Evolutionary conservation across 2,888 invertebrate genomes (phyloP), one percentile per base, ranked within the genome.

Genomic region (Alsophila aescularia): DNA sequence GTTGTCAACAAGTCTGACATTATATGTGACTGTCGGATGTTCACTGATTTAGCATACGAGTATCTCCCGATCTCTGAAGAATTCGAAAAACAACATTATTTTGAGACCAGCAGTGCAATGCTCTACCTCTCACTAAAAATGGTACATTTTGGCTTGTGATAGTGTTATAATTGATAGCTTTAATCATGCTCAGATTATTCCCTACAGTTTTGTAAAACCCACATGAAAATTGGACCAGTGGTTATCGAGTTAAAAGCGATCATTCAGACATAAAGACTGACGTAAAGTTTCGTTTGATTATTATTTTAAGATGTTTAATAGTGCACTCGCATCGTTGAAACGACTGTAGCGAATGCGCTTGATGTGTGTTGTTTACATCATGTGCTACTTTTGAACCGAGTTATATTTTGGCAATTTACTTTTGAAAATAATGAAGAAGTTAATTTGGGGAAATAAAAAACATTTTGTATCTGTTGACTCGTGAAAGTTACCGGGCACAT

Each of bases 1-100:
- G 58, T 60, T 47, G 58, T 57, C 51, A 57, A 31, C 41, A 16
- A 37, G 6, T 14, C 35, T 49, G 60, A 52, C 51, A 42, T 35
- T 45, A 24, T 49, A 36, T 53, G 53, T 36, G 52, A 29, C 40
- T 37, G 37, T 42, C 58, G 32, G 35, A 43, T 48, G 49, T 48
- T 35, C 29, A 36, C 31, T 31, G 40, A 60, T 57, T 49, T 52
- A 60, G 13, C 50, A 37, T 45, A 58, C 18, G 24, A 40, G 5
- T 31, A n/a, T 24, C 24, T 24, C 24, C 24, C 5, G 24, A 24
- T 8, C 24, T 18, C 32, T 16, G 16, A 14, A 35, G 44, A 49
- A 24, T 34, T 12, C n/a, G 15, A 58, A 53, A 39, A 24, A 47
- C 49, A 45, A 45, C 32, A 18, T n/a, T 29, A 29, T 29, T 29